These are phyloP conservation scores for Megaleporinus macrocephalus DNA, from an alignment of 2,113 vertebrate species.

Conservation along the genomic window DNA sequence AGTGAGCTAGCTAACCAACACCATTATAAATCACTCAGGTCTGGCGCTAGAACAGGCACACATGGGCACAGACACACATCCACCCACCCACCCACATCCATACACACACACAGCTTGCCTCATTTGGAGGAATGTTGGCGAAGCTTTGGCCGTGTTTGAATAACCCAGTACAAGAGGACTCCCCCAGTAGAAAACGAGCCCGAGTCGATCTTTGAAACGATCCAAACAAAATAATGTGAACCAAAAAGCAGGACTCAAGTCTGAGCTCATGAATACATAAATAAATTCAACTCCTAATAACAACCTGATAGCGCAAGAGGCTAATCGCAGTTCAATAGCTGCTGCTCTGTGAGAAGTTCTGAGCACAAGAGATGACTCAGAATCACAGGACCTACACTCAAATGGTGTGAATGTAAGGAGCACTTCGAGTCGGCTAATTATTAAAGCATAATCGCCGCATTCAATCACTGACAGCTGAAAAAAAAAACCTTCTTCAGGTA, in stretches of 20 bases:
- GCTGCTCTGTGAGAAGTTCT: background rate
- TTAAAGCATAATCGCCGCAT: conserved; percentile 22
- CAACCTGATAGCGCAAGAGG: conserved; percentile 13
- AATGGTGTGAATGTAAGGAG: background rate
- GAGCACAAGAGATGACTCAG: background rate
- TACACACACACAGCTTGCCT: conserved; percentile 14
- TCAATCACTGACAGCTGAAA: background rate
- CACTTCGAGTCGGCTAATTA: background rate
- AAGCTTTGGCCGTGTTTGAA: background rate
- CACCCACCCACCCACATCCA: conserved; percentile 28
- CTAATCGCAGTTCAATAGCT: conserved; percentile 13
- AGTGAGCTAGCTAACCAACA: background rate
- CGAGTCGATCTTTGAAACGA: background rate
- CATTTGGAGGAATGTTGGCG: too few relatives aligned
- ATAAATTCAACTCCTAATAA: conserved; percentile 15
- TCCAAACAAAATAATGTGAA: background rate
- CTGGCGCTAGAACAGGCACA: background rate
- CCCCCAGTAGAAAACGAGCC: background rate
- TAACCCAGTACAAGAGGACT: background rate
- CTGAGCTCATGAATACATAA: background rate
- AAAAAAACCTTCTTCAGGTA: too few relatives aligned
- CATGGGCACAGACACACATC: conserved; percentile 28
- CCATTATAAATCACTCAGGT: conserved; percentile 15
- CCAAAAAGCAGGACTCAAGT: background rate
- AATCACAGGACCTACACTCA: conserved; percentile 24